Conservation (phyloP, 2,888 invertebrate genomes). For the Apamea anceps region DNA sequence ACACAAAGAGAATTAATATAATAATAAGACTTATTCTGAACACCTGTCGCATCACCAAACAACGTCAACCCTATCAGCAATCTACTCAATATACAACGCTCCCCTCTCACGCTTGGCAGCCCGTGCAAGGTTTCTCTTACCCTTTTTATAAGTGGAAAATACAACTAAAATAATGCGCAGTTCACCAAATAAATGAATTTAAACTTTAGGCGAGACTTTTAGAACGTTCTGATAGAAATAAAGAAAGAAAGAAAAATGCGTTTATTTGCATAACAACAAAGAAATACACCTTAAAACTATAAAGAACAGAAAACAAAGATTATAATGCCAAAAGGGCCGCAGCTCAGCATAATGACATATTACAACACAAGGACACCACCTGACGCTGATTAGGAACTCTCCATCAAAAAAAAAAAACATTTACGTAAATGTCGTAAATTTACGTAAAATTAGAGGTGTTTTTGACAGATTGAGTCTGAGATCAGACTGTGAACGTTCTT, state of each 20-base stretch:
- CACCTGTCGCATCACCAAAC: conserved; percentile 47
- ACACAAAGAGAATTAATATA: conserved; percentile 31
- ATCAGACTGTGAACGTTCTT: no score
- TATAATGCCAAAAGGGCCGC: background rate
- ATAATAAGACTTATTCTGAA: conserved; percentile 45
- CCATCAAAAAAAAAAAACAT: background rate
- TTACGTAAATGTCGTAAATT: no score
- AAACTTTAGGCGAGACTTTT: background rate
- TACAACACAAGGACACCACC: background rate
- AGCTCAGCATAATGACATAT: background rate
- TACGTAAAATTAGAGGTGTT: no score
- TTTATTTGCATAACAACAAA: background rate
- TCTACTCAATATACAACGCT: conserved; percentile 53
- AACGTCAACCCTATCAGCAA: conserved; percentile 52
- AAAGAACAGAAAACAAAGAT: background rate
- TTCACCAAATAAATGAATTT: background rate
- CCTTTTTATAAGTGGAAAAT: conserved; percentile 44
- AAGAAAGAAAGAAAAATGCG: background rate
- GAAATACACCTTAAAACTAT: background rate
- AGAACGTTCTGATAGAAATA: background rate
- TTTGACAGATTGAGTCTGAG: no score
- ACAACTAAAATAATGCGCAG: conserved; percentile 33
- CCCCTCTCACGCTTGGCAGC: conserved; percentile 47
- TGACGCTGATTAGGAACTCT: background rate
- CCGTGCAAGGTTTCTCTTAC: conserved; percentile 38